Evolutionary conservation across 2,888 invertebrate species (phyloP).

Genomic region (Dicyrtomina minuta): DNA sequence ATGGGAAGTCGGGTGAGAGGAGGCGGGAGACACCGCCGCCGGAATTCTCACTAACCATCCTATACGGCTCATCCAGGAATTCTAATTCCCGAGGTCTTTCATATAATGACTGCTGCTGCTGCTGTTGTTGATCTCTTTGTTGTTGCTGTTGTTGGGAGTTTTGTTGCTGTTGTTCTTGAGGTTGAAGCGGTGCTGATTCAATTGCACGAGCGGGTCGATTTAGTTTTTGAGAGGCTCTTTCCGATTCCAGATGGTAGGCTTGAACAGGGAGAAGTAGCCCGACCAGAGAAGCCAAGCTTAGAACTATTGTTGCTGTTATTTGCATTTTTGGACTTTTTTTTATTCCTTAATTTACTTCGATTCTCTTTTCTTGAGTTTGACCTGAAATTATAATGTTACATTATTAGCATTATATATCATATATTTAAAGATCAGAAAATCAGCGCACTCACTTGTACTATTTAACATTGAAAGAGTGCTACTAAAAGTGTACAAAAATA

Average conservation of each 20-base stretch:
- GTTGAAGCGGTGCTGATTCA: constrained; percentile 19
- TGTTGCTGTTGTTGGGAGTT: background rate
- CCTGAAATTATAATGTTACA: no score
- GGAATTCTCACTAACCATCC: background rate
- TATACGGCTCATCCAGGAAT: constrained; percentile 16
- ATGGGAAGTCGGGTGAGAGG: constrained; percentile 5
- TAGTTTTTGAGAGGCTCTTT: background rate
- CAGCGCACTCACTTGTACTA: no score
- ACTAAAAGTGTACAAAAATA: no score
- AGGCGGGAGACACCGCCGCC: background rate
- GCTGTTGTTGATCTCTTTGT: constrained; percentile 7
- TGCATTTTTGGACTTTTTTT: constrained; percentile 2
- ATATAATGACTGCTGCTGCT: constrained; percentile 5
- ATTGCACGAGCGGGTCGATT: constrained; percentile 24
- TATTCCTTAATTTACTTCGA: no score
- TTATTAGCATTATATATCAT: no score
- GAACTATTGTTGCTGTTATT: background rate
- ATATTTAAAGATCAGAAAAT: no score
- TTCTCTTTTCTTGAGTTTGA: no score
- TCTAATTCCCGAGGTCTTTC: background rate
- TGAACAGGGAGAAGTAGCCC: background rate
- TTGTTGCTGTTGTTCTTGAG: constrained; percentile 13
- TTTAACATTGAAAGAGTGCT: no score
- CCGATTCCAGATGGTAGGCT: constrained; percentile 9
- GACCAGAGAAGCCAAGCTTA: background rate